Evolutionary conservation across 2,797 vertebrate species (phyloP), one percentile per base, ranked within the genome.

Genomic region (Channa striata): DNA sequence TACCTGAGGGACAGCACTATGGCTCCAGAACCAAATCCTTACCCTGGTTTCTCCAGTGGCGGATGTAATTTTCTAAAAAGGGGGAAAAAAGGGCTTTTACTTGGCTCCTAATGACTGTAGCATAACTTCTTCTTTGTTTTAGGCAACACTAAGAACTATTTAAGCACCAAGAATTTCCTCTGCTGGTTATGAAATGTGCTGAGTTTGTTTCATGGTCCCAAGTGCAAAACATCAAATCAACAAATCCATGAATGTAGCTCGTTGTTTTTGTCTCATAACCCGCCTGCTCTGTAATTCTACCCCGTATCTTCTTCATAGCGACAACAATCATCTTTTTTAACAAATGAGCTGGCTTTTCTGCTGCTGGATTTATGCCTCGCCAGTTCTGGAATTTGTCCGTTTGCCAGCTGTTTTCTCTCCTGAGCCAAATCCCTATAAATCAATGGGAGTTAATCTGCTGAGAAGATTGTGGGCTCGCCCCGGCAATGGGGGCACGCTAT

Each of bases 371-470:
- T 84, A 93, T 93, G 86, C 64, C 81, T 78, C 72, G 79, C 79
- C 86, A 81, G 61, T 82, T 80, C 68, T 86, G 89, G 85, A 78
- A 91, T 92, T 90, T 91, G 89, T 91, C 81, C 80, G 69, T 68
- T 81, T 84, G 79, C 91, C 92, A 94, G 92, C 92, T 94, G 93
- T 93, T 94, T 93, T 90, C 84, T 85, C 85, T 88, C 84, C 84
- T 74, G 85, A 93, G 86, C 90, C 92, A 91, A 93, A 94, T 93
- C 88, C 87, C 90, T 83, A 92, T 95, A 93, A 94, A 95, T 95
- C 93, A 94, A 84, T 84, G 91, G 60, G 89, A 91, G 91, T 90
- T 94, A 93, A 94, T 92, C 91, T 92, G 90, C 88, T 90, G 90
- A 93, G 92, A 90, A 92, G 88, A 90, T 88, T 88, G 88, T 88